A percentile compares a stretch with the other conserved stretches of the same genome.
phyloP scores from a whole-genome alignment of 2,113 vertebrate genomes.

The Chauna torquata region DNA sequence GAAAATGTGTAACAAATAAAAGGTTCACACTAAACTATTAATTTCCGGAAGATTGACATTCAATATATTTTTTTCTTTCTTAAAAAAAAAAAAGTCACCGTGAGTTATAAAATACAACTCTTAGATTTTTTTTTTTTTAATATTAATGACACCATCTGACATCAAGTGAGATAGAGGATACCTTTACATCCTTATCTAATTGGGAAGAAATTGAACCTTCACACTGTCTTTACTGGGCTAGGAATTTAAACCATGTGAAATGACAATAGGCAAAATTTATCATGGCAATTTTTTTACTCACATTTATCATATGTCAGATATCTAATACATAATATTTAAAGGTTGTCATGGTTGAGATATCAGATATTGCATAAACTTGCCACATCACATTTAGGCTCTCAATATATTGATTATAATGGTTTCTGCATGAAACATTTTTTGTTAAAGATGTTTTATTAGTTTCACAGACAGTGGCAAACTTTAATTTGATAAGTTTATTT shows the following conservation, averaged over 20 bases:
- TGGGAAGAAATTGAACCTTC: neutral
- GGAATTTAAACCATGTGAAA: neutral
- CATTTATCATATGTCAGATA: neutral
- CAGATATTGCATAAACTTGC: neutral
- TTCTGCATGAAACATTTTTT: neutral
- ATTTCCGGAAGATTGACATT: neutral
- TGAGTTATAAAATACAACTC: neutral
- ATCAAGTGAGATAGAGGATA: neutral
- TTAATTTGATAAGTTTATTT: neutral
- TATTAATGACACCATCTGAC: neutral
- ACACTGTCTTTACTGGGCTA: neutral
- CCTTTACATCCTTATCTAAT: neutral
- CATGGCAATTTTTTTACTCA: neutral
- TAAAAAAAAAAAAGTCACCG: neutral
- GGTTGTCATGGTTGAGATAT: neutral
- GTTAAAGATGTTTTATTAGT: neutral
- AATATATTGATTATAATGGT: neutral
- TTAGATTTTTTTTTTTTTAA: neutral
- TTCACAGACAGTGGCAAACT: neutral
- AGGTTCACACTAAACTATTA: neutral
- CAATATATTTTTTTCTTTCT: neutral
- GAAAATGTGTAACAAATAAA: neutral
- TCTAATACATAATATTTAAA: neutral
- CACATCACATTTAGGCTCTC: neutral
- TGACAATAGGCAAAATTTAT: neutral